Conservation (phyloP, 2,113 vertebrate species). For the Todiramphus saurophagus region DNA sequence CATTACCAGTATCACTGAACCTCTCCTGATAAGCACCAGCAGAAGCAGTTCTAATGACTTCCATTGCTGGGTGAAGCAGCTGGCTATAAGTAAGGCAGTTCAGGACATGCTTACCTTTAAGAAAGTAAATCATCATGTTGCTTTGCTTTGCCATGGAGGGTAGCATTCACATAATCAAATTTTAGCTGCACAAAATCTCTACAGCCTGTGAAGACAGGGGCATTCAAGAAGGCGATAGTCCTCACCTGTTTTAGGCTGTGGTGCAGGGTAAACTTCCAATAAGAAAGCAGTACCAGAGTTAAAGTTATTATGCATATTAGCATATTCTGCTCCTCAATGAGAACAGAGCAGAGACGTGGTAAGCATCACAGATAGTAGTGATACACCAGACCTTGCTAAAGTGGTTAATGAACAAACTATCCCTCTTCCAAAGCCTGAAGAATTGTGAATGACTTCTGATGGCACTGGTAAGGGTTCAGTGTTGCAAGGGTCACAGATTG, state of each 20-base stretch:
- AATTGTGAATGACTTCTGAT: neutral
- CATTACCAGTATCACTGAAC: neutral
- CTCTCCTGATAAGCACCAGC: neutral
- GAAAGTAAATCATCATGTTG: neutral
- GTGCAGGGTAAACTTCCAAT: neutral
- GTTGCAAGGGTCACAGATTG: neutral
- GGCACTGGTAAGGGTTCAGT: neutral
- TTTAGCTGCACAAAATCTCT: neutral
- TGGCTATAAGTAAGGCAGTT: neutral
- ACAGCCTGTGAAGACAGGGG: neutral
- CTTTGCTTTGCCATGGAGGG: neutral
- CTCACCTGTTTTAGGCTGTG: neutral
- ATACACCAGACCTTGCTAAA: neutral
- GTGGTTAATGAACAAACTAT: neutral
- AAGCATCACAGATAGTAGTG: neutral
- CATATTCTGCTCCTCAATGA: neutral
- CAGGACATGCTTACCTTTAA: neutral
- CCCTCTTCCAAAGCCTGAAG: neutral
- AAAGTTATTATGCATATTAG: neutral
- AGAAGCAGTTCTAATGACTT: neutral
- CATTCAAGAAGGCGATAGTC: neutral
- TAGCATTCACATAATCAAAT: neutral
- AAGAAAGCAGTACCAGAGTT: neutral
- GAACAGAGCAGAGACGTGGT: neutral
- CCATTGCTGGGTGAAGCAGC: neutral